Evolutionary conservation across 1,140 invertebrate species (phyloP).

Genomic region (Lucilia cuprina): DNA sequence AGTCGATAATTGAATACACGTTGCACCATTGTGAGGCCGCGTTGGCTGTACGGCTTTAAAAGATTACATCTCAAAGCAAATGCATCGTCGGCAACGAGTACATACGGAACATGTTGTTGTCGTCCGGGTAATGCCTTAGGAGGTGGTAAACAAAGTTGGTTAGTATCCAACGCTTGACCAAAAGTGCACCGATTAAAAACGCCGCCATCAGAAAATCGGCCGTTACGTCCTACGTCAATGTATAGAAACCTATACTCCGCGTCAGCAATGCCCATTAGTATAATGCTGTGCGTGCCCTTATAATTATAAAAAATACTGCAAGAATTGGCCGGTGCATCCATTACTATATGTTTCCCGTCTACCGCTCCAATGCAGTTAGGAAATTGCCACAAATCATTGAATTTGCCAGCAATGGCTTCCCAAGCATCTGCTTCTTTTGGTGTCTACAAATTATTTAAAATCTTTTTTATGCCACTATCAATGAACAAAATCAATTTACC

Average conservation of each 20-base stretch:
- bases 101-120: constrained; percentile 42
- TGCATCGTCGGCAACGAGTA: constrained; percentile 63
- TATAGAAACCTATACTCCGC: background rate
- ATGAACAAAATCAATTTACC: too few species aligned
- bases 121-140: constrained; percentile 43
- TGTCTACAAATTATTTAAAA: too few species aligned
- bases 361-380: too few species aligned
- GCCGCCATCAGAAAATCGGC: background rate
- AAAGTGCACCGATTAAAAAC: constrained; percentile 50
- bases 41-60: constrained; percentile 54
- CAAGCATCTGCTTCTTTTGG: too few species aligned
- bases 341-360: too few species aligned
- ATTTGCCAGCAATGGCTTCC: too few species aligned
- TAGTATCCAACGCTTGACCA: constrained; percentile 36
- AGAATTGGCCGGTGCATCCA: too few species aligned
- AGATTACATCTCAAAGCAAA: constrained; percentile 50
- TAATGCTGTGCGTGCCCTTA: background rate
- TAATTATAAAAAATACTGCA: background rate
- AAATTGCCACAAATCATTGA: too few species aligned
- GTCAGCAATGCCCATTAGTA: background rate
- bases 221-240: background rate
- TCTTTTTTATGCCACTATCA: too few species aligned
- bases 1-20: constrained; percentile 64
- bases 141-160: constrained; percentile 44
- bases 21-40: constrained; percentile 41